Percentiles rank a stretch among this genome's conserved stretches.
These are phyloP conservation scores for Aythya fuligula DNA, from an alignment of 2,797 vertebrate species.

Conservation along the genomic window DNA sequence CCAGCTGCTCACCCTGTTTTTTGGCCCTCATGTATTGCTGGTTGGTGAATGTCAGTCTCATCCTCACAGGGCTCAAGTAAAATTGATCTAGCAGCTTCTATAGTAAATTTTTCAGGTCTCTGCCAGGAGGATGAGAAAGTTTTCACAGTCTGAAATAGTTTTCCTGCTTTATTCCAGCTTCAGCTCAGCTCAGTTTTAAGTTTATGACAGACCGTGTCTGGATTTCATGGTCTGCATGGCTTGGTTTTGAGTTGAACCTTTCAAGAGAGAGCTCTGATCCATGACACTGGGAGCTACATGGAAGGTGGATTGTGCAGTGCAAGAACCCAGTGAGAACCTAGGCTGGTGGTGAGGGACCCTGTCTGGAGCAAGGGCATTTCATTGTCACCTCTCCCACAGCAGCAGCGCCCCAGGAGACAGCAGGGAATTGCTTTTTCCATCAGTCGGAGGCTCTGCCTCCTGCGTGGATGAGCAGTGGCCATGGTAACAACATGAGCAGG, in stretches of 20 bases:
- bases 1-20: rapidly evolving
- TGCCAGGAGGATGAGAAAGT: not conserved
- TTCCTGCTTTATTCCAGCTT: not conserved
- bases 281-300: not conserved
- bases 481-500: rapidly evolving
- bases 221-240: not conserved
- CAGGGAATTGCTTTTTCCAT: not conserved
- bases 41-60: not conserved
- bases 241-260: not conserved
- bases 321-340: not conserved
- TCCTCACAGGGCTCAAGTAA: not conserved
- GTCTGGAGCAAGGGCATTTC: not conserved
- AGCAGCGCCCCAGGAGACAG: not conserved
- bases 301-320: rapidly evolving
- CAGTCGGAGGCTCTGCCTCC: not conserved
- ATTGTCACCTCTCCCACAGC: not conserved
- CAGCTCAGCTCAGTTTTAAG: not conserved
- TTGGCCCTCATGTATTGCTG: not conserved
- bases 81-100: not conserved
- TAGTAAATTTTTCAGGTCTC: not conserved
- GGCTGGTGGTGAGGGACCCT: not conserved
- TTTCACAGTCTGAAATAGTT: not conserved
- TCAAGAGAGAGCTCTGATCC: not conserved
- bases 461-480: not conserved
- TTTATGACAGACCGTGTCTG: not conserved